Base-by-base conservation (phyloP, 2,888 invertebrate species). In the Podotricha telesiphe region DNA sequence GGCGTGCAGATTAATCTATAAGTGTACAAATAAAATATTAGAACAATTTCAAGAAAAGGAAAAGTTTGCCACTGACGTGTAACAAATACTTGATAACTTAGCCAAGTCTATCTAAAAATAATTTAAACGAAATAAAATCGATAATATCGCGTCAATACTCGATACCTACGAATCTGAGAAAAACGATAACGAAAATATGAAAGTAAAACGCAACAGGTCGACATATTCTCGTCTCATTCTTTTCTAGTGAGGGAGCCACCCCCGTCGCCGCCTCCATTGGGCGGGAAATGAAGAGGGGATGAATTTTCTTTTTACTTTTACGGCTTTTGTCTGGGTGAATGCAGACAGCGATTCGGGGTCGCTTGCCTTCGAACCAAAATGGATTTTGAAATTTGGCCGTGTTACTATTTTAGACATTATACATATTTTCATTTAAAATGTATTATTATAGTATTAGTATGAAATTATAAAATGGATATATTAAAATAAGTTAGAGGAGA, bases 261-360 rank as follows among this genome's bases (percentile, higher is more conserved):
- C 92, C 92, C 88, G 87, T 84, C 86, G 87, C 89, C 91, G 89
- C 91, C 92, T 90, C 85, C 87, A 83, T 84, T 86, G 89, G 88
- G 91, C 90, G 92, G 92, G 90, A 92, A 93, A 92, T 87, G 86
- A 89, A 91, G 88, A 86, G 88, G 90, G 91, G 91, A 85, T 83
- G 87, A 86, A 84, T 89, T 93, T 93, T 93, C 91, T 91, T 93
- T 92, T 91, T 91, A 87, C 88, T 88, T 91, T 89, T 88, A 89
- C 90, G 84, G 89, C 91, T 91, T 90, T 91, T 93, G 92, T 92
- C 89, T 91, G 91, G 88, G 88, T 92, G 92, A 93, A 90, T 91
- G 91, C 91, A 89, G 91, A 87, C 86, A 83, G 85, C 89, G 89
- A 92, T 92, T 92, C 87, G 92, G 91, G 91, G 91, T 91, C 91